Percentiles rank a stretch among this genome's conserved stretches.
These are phyloP conservation scores for Nyctibius grandis DNA, from an alignment of 2,797 vertebrate species.

Conservation along the genomic window DNA sequence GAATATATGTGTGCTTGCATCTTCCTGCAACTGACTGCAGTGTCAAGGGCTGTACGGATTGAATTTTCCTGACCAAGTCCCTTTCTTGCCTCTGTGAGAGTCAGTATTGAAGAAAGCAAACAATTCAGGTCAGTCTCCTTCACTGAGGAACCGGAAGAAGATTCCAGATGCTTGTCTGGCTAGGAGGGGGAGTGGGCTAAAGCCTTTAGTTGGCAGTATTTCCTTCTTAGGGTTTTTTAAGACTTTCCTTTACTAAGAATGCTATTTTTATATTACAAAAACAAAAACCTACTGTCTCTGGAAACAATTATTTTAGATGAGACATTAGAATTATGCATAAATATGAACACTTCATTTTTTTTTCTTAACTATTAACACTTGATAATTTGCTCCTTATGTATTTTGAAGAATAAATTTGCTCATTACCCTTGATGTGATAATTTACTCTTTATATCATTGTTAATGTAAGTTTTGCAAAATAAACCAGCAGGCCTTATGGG, in stretches of 20 bases:
- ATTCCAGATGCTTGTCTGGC: background rate
- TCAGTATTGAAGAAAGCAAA: background rate
- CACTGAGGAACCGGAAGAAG: background rate
- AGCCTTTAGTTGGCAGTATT: background rate
- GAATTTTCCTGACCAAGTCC: background rate
- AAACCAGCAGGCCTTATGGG: background rate
- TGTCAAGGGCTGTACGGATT: background rate
- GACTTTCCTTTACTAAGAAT: background rate
- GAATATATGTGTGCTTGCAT: background rate
- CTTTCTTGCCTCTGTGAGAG: background rate
- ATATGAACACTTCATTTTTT: background rate
- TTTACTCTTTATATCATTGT: background rate
- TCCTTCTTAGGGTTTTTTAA: background rate
- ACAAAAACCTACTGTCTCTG: background rate
- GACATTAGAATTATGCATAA: background rate
- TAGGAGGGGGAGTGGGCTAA: background rate
- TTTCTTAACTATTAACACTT: background rate
- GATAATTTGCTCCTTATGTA: background rate
- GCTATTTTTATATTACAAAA: background rate
- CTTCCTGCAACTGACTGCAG: background rate
- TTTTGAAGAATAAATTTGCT: background rate
- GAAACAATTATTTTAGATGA: slow-evolving; percentile 13
- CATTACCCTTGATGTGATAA: background rate
- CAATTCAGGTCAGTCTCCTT: background rate
- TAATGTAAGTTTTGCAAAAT: background rate